Conservation (phyloP, 2,113 vertebrate species). For the Stictonetta naevosa region DNA sequence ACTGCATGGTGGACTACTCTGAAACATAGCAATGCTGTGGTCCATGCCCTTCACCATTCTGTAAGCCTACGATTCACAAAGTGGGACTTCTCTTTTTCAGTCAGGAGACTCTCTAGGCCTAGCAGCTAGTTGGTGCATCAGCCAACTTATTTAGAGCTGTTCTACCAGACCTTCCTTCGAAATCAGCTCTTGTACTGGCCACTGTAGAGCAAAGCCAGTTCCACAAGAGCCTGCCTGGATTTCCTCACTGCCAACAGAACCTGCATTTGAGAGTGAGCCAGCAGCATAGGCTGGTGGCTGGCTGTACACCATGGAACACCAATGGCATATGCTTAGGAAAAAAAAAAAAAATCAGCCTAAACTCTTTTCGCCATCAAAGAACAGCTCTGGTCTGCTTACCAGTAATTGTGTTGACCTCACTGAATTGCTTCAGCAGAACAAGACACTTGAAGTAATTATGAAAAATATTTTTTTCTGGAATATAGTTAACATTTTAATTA, state of each 20-base stretch:
- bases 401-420: not conserved
- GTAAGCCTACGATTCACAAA: not conserved
- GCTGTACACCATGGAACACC: not conserved
- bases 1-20: not conserved
- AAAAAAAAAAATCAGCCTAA: not conserved
- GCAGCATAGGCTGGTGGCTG: not conserved
- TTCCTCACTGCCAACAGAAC: not conserved
- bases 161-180: not conserved
- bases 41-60: not conserved
- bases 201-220: not conserved
- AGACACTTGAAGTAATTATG: not conserved
- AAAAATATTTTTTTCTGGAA: not conserved
- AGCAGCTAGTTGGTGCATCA: not conserved
- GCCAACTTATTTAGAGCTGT: not conserved
- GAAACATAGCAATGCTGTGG: rapidly evolving
- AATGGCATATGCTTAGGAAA: not conserved
- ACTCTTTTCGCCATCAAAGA: not conserved
- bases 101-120: not conserved
- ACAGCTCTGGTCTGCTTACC: not conserved
- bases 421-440: not conserved
- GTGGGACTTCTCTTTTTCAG: not conserved
- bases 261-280: not conserved
- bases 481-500: not conserved
- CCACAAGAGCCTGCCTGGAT: not conserved
- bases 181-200: not conserved